Evolutionary conservation across 2,113 vertebrate species (phyloP).

Genomic region (Sturnus vulgaris): DNA sequence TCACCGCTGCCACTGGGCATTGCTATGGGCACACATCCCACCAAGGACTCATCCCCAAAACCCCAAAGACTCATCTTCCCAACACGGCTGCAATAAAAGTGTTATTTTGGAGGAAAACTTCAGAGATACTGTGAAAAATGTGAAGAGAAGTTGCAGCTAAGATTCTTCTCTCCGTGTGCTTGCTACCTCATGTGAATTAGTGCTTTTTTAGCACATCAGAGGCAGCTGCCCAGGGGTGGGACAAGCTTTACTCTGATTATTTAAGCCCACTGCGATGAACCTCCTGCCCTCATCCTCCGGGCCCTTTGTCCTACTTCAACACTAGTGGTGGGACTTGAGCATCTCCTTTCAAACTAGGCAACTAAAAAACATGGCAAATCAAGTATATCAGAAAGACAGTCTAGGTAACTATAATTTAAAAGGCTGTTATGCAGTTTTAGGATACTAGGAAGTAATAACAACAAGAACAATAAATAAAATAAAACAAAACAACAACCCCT

Average conservation of each 20-base stretch:
- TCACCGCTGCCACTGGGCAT: neutral
- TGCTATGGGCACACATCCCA: slow-evolving; percentile 16
- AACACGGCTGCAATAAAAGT: neutral
- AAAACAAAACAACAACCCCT: fast-evolving
- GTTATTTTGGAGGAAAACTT: neutral
- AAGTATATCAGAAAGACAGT: neutral
- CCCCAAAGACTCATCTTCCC: neutral
- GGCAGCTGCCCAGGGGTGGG: fast-evolving
- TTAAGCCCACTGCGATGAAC: fast-evolving
- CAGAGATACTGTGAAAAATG: neutral
- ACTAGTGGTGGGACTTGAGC: neutral
- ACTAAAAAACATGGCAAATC: neutral
- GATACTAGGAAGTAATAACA: neutral
- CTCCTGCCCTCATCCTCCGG: neutral
- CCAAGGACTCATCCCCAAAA: neutral
- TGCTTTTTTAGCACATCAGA: fast-evolving
- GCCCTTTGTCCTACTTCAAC: neutral
- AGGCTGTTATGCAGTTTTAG: neutral
- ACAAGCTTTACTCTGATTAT: neutral
- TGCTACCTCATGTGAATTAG: neutral
- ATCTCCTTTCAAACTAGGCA: neutral
- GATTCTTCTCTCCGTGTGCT: neutral
- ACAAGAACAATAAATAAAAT: neutral
- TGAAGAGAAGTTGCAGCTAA: neutral
- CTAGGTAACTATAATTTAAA: neutral